phyloP scores from a whole-genome alignment of 2,888 invertebrate genomes.

The Mycalesis mineus region DNA sequence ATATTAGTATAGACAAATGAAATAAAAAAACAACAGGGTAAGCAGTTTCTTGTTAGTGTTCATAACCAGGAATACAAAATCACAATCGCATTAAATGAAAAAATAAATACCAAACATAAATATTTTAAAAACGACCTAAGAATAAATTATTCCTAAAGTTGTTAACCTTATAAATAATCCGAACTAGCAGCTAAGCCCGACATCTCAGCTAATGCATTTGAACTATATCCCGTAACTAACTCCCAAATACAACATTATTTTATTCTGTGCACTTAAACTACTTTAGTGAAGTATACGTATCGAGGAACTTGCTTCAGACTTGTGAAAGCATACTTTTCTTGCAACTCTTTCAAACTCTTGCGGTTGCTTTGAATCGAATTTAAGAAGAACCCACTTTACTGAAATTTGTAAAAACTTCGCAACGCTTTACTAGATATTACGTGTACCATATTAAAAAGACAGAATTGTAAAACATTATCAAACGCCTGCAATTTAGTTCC shows the following conservation, averaged over 20 bases:
- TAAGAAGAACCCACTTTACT: slow-evolving; percentile 48
- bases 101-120: too few species aligned
- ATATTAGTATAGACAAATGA: too few species aligned
- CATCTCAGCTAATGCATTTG: not conserved
- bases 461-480: too few species aligned
- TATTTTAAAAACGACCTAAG: too few species aligned
- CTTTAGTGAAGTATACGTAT: not conserved
- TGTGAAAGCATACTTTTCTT: slow-evolving; percentile 31
- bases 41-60: too few species aligned
- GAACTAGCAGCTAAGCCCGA: not conserved
- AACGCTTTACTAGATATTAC: not conserved
- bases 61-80: too few species aligned
- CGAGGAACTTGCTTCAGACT: slow-evolving; percentile 1
- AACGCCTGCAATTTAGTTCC: too few species aligned
- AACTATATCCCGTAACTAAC: not conserved
- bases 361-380: slow-evolving; percentile 55
- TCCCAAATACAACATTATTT: not conserved
- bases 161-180: too few species aligned
- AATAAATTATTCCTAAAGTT: too few species aligned
- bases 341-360: slow-evolving; percentile 44
- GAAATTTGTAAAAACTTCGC: slow-evolving; percentile 35
- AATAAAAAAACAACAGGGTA: too few species aligned
- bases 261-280: not conserved
- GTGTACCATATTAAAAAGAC: not conserved
- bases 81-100: too few species aligned